A percentile compares a stretch with the other conserved stretches of the same genome.
phyloP scores from a whole-genome alignment of 2,888 invertebrate species.

The Meghimatium bilineatum region DNA sequence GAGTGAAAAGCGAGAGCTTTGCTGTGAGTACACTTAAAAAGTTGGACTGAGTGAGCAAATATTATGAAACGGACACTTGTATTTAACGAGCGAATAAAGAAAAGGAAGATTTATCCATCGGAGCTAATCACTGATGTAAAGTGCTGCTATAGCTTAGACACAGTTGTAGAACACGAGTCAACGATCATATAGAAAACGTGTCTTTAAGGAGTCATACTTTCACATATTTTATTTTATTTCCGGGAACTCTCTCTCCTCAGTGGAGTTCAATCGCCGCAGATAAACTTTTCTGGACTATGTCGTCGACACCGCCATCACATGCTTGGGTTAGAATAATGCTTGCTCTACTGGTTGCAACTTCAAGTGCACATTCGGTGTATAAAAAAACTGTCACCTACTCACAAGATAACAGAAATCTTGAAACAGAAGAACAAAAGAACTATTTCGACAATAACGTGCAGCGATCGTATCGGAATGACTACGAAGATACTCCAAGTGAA shows the following conservation, averaged over 20 bases:
- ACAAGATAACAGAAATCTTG: background rate
- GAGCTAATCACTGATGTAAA: background rate
- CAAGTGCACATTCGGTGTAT: slow-evolving; percentile 5
- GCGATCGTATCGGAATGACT: background rate
- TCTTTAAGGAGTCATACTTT: background rate
- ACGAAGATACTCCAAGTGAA: no score
- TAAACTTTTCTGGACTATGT: slow-evolving; percentile 13
- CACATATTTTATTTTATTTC: background rate
- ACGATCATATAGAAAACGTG: background rate
- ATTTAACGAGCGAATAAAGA: background rate
- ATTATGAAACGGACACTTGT: background rate
- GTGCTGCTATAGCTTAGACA: background rate
- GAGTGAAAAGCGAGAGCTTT: background rate
- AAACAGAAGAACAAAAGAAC: no score
- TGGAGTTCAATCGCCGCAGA: background rate
- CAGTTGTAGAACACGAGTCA: background rate
- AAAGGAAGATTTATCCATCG: background rate
- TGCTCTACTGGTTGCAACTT: background rate
- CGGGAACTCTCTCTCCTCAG: background rate
- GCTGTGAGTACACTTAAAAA: background rate
- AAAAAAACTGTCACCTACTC: background rate
- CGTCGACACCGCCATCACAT: background rate
- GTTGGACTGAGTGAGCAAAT: background rate
- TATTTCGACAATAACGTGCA: no score
- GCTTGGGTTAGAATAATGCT: background rate